Percentiles rank a stretch among this genome's conserved stretches.
phyloP scores from a whole-genome alignment of 2,888 invertebrate species.

The Criorhina ranunculi region DNA sequence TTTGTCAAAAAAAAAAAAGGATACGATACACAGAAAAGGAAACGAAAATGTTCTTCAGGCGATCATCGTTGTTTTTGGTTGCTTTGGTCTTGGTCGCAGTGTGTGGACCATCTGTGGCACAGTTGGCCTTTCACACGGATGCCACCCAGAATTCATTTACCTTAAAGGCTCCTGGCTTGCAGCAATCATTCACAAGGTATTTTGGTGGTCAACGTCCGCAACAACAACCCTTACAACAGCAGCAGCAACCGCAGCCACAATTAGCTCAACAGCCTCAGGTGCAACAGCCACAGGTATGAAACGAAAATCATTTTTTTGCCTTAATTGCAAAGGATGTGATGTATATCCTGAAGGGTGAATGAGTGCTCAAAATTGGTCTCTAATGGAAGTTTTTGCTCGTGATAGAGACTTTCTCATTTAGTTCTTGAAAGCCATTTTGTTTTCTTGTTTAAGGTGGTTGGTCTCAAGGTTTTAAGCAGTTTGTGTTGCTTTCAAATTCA shows the following conservation, averaged over 20 bases:
- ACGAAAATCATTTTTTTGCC: neutral
- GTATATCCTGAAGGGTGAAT: neutral
- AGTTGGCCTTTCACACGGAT: slow-evolving; percentile 83
- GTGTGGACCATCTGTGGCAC: slow-evolving; percentile 78
- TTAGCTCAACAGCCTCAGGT: slow-evolving; percentile 29
- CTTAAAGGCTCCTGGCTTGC: slow-evolving; percentile 82
- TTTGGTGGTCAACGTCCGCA: slow-evolving; percentile 80
- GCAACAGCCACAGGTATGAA: slow-evolving; percentile 63
- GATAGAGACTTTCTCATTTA: too few relatives aligned
- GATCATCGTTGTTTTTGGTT: slow-evolving; percentile 42
- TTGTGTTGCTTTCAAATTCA: too few relatives aligned
- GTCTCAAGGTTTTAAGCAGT: too few relatives aligned
- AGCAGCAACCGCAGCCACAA: slow-evolving; percentile 66
- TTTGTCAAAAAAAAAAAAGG: slow-evolving; percentile 44
- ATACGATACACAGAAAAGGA: slow-evolving; percentile 11
- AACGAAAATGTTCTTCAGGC: slow-evolving; percentile 48
- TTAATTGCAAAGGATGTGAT: slow-evolving; percentile 3
- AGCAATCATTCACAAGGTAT: slow-evolving; percentile 83
- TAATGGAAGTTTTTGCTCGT: too few relatives aligned
- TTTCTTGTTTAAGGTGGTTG: too few relatives aligned
- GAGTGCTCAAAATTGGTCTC: too few relatives aligned
- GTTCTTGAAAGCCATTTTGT: too few relatives aligned
- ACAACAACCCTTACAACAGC: slow-evolving; percentile 75
- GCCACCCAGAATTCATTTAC: slow-evolving; percentile 83
- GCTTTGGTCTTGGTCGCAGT: slow-evolving; percentile 71